Percentiles rank a stretch among this genome's conserved stretches.
Conservation (phyloP, 2,113 vertebrate genomes). For the Craseonycteris thonglongyai region DNA sequence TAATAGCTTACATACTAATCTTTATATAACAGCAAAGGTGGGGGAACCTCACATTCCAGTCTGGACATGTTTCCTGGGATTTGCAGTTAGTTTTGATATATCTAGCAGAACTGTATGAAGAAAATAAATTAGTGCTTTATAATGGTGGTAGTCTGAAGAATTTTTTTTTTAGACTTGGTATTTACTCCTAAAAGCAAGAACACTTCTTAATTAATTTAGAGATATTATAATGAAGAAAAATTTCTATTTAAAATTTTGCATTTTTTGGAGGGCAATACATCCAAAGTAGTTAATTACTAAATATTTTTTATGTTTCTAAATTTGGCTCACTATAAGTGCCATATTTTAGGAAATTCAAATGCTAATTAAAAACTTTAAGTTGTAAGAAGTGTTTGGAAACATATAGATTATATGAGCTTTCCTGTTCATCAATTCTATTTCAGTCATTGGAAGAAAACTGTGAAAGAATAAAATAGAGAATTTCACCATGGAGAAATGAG, state of each 20-base stretch:
- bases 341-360: slow-evolving; percentile 24
- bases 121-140: background rate
- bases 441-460: slow-evolving; percentile 50
- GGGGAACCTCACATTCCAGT: background rate
- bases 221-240: background rate
- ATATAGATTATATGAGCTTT: slow-evolving; percentile 37
- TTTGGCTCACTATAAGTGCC: background rate
- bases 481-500: slow-evolving; percentile 68
- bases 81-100: background rate
- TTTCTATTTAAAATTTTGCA: background rate
- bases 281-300: background rate
- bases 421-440: slow-evolving; percentile 64
- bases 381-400: slow-evolving; percentile 54
- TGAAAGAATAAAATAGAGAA: slow-evolving; percentile 55
- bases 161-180: background rate
- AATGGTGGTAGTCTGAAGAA: background rate
- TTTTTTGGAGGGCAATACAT: background rate
- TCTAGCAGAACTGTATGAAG: background rate
- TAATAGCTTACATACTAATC: background rate
- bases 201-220: background rate
- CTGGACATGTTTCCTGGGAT: background rate
- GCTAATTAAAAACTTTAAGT: slow-evolving; percentile 26
- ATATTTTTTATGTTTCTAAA: background rate
- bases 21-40: background rate
- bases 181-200: background rate